A percentile compares a stretch with the other conserved stretches of the same genome.
Conservation (phyloP, 2,113 vertebrate species). For the Mastomys coucha region DNA sequence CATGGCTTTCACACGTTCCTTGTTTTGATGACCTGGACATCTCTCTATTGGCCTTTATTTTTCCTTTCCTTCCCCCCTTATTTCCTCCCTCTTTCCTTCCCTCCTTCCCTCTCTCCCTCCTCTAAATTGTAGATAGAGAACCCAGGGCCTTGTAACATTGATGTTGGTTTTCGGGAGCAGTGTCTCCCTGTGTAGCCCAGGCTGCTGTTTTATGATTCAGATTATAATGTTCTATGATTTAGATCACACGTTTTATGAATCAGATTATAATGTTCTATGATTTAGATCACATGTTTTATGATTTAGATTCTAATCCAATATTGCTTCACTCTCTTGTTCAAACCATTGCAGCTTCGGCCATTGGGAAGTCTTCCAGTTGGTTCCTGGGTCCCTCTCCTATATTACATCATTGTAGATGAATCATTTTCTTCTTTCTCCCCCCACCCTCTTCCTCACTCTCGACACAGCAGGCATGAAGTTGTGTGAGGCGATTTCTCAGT, state of each 20-base stretch:
- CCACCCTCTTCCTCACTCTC: background rate
- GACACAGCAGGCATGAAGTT: background rate
- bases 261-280: background rate
- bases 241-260: background rate
- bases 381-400: background rate
- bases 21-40: background rate
- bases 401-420: background rate
- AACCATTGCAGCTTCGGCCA: background rate
- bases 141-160: background rate
- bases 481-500: background rate
- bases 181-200: background rate
- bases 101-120: background rate
- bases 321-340: background rate
- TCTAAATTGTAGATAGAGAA: background rate
- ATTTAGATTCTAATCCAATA: background rate
- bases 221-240: background rate
- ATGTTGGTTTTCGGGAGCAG: background rate
- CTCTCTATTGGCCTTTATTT: background rate
- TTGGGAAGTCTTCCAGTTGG: background rate
- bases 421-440: background rate
- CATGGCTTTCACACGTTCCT: background rate
- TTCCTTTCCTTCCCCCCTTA: background rate
- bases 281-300: background rate
- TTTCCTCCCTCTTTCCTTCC: rapidly evolving
- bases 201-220: background rate